Percentiles rank a stretch among this genome's conserved stretches.
Conservation (phyloP, 1,140 invertebrate species). For the Matsumurasca onukii region DNA sequence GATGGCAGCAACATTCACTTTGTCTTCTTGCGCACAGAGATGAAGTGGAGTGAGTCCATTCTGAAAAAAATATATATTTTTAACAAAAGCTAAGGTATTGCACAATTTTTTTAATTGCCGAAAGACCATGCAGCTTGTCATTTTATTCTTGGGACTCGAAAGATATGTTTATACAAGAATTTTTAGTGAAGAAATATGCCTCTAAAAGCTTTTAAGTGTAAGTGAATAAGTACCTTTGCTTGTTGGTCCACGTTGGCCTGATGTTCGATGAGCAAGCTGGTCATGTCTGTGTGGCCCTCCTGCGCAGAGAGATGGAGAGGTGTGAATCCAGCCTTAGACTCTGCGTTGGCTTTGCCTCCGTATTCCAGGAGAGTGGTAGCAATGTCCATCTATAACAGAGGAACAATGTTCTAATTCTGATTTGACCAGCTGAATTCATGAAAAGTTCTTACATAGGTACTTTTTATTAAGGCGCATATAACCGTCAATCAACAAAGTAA, state of each 20-base stretch:
- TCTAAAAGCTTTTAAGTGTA: too few relatives aligned
- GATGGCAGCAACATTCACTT: conserved; percentile 81
- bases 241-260: conserved; percentile 82
- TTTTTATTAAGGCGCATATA: too few relatives aligned
- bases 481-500: too few relatives aligned
- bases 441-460: too few relatives aligned
- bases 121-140: too few relatives aligned
- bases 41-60: conserved; percentile 90
- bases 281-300: conserved; percentile 92
- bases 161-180: too few relatives aligned
- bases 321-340: conserved; percentile 89
- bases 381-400: conserved; percentile 69
- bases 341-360: conserved; percentile 81
- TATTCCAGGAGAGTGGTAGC: conserved; percentile 93
- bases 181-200: too few relatives aligned
- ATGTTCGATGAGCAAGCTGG: conserved; percentile 85
- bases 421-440: too few relatives aligned
- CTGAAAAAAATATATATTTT: conserved; percentile 48
- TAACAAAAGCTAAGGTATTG: background rate
- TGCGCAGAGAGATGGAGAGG: conserved; percentile 93
- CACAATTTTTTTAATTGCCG: background rate
- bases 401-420: background rate
- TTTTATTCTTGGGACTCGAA: too few relatives aligned
- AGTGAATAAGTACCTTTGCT: conserved; percentile 84
- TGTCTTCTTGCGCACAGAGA: conserved; percentile 90